A percentile compares a stretch with the other conserved stretches of the same genome.
phyloP scores from a whole-genome alignment of 2,113 vertebrate genomes.

The Periophthalmus modestus region DNA sequence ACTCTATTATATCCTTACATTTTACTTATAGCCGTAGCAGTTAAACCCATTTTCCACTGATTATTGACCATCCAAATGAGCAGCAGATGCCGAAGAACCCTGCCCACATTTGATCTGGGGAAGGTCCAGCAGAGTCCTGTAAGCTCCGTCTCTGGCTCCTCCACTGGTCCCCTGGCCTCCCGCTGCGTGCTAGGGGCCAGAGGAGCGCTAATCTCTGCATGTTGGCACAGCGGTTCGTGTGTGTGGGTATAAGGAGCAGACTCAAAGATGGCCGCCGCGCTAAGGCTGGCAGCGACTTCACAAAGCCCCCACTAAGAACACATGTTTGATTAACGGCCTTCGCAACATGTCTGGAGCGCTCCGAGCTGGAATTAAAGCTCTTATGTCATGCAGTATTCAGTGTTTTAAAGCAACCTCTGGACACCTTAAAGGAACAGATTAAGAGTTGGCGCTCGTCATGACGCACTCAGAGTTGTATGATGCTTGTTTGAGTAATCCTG shows the following conservation, averaged over 20 bases:
- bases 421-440: not conserved
- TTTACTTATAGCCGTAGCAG: no score
- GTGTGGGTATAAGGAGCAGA: slow-evolving; percentile 48
- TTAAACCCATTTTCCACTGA: no score
- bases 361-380: not conserved
- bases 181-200: slow-evolving; percentile 52
- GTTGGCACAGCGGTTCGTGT: slow-evolving; percentile 56
- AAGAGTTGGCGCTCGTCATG: no score
- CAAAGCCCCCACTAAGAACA: slow-evolving; percentile 47
- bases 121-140: slow-evolving; percentile 59
- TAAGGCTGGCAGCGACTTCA: slow-evolving; percentile 32
- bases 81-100: slow-evolving; percentile 41
- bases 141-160: slow-evolving; percentile 67
- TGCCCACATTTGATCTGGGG: slow-evolving; percentile 21
- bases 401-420: not conserved
- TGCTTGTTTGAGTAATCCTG: no score
- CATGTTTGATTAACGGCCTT: slow-evolving; percentile 30
- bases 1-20: no score
- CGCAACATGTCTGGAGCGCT: slow-evolving; percentile 22
- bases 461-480: no score
- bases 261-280: slow-evolving; percentile 50
- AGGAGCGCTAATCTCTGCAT: slow-evolving; percentile 66
- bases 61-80: not conserved
- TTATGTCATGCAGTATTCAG: not conserved
- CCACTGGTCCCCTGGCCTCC: slow-evolving; percentile 58